Base-by-base conservation (phyloP, 2,113 vertebrate genomes). In the Pagrus major region DNA sequence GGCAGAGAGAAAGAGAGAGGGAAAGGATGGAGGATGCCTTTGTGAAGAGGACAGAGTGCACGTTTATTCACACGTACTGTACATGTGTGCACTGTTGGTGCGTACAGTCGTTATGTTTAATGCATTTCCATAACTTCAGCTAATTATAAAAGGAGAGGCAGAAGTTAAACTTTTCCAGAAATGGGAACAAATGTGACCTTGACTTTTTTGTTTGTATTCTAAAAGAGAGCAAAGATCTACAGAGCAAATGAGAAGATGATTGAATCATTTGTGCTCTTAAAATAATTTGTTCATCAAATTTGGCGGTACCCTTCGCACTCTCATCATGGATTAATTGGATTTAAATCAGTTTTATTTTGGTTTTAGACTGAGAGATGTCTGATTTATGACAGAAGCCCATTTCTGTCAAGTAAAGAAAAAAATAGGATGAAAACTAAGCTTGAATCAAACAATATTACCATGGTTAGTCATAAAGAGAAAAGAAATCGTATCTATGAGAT, bases 1-100 rank as follows among this genome's bases (percentile, higher is more conserved):
- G 42, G 31, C 11, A 65, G 49, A 55, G 49, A 52, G 33, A 8
- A 23, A 68, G 58, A 29, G 56, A 41, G 66, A 41, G 61, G n/a
- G 79, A 69, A 58, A 16, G 37, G n/a, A 14, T 1, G 0, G 83
- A 71, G 82, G 65, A 41, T 1, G 76, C 35, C 73, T 84, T 83
- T 86, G 79, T 85, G 56, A 73, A 67, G 56, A 58, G 46, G 35
- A 85, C 51, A 23, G 12, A 14, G 35, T 59, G 71, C 66, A 46
- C 80, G 64, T 85, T 82, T 64, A 78, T 80, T 76, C 71, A 51
- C 39, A 65, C 33, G 70, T 47, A 47, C 65, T 20, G 39, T 0
- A 18, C 35, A 31, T 54, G 68, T 66, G 23, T 33, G 60, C 1
- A 23, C 41, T 41, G 2, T 44, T 35, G 25, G 47, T 29, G n/a